These are phyloP conservation scores for Thelaira solivaga DNA, from an alignment of 2,888 invertebrate genomes.

Conservation along the genomic window DNA sequence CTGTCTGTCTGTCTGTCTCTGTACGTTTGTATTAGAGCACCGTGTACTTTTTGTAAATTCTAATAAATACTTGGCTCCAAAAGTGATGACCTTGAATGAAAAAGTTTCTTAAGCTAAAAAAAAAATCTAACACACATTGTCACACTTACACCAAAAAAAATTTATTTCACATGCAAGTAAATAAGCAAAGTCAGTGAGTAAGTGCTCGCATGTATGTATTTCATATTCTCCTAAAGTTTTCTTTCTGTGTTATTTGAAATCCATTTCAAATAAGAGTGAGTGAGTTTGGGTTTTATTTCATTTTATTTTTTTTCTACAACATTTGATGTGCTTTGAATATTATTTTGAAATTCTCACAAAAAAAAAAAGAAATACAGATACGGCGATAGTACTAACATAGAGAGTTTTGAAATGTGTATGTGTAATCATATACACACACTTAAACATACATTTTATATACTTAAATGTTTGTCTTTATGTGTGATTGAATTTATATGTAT, in stretches of 20 bases:
- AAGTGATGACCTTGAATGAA: conserved; percentile 59
- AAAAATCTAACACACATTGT: too few relatives aligned
- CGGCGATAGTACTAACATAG: too few relatives aligned
- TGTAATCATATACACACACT: not conserved
- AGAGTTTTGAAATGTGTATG: too few relatives aligned
- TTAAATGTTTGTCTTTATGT: not conserved
- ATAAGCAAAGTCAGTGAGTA: too few relatives aligned
- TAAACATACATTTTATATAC: not conserved
- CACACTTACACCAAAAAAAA: not conserved
- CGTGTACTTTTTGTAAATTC: conserved; percentile 40
- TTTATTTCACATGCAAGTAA: not conserved
- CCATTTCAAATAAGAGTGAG: not conserved
- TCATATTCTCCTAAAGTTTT: conserved; percentile 48
- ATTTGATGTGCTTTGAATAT: conserved; percentile 56
- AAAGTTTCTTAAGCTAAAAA: conserved; percentile 48
- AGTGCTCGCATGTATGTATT: too few relatives aligned
- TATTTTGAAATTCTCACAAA: too few relatives aligned
- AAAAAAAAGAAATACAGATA: too few relatives aligned
- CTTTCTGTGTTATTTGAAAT: too few relatives aligned
- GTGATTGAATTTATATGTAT: not conserved
- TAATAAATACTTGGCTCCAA: conserved; percentile 45
- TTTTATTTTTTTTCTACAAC: conserved; percentile 28
- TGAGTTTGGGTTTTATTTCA: not conserved
- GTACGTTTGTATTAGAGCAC: not conserved
- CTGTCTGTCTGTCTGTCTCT: not conserved